Conservation (phyloP, 2,888 invertebrate genomes). For the Chalcis sispes region DNA sequence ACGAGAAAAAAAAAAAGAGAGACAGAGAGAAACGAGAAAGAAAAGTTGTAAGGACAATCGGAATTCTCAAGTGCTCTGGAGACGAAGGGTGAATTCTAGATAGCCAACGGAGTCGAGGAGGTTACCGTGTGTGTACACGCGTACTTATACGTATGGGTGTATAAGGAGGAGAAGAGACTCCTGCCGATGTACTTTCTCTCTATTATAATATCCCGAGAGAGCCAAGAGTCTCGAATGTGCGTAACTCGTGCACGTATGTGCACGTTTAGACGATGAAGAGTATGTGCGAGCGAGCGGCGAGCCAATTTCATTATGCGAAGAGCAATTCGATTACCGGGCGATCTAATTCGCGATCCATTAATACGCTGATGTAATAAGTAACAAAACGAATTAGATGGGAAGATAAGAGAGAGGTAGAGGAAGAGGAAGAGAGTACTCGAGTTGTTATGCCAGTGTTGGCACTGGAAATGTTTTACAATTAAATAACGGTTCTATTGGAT, state of each 20-base stretch:
- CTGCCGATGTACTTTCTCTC: not conserved
- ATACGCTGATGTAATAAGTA: conserved; percentile 1
- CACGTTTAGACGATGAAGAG: too few species aligned
- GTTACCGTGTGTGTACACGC: not conserved
- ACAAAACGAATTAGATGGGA: too few species aligned
- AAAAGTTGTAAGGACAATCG: conserved; percentile 32
- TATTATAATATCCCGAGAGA: not conserved
- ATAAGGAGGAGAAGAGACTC: not conserved
- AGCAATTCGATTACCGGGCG: conserved; percentile 31
- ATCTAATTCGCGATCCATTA: conserved; percentile 41
- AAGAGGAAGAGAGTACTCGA: too few species aligned
- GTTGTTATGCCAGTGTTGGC: too few species aligned
- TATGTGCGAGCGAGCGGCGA: not conserved
- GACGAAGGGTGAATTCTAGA: conserved; percentile 44
- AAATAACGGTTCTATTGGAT: too few species aligned
- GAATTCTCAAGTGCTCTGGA: conserved; percentile 30
- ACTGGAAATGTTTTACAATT: too few species aligned
- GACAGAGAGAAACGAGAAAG: not conserved
- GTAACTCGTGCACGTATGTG: not conserved
- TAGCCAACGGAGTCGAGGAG: not conserved
- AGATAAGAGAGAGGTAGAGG: too few species aligned
- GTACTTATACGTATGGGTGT: not conserved
- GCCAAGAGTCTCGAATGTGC: not conserved
- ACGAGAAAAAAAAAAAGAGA: not conserved
- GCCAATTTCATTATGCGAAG: conserved; percentile 40